phyloP scores from a whole-genome alignment of 2,113 vertebrate species.

The Catagonus wagneri region DNA sequence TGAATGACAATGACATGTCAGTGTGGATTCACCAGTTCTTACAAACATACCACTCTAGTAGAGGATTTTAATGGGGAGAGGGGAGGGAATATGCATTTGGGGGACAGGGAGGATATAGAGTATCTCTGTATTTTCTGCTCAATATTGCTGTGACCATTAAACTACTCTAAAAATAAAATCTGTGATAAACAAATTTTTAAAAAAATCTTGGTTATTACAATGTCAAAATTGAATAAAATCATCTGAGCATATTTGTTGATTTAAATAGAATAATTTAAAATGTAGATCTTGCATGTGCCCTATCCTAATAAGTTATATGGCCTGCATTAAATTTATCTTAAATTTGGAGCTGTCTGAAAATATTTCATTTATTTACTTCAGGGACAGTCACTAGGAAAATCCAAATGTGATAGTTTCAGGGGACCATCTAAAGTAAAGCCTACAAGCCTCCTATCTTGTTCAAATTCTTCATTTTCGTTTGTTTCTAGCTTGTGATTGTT shows the following conservation, averaged over 20 bases:
- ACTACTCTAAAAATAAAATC: not conserved
- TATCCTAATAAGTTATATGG: not conserved
- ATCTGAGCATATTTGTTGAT: not conserved
- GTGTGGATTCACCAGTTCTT: not conserved
- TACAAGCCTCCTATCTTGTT: not conserved
- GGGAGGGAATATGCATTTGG: not conserved
- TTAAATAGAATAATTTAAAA: slow-evolving; percentile 13
- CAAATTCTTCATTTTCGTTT: slow-evolving; percentile 26
- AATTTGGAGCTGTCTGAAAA: slow-evolving; percentile 30
- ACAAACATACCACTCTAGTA: not conserved
- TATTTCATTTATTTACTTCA: not conserved
- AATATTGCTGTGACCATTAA: not conserved
- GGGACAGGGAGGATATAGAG: not conserved
- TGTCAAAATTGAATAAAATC: slow-evolving; percentile 27
- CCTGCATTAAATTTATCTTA: not conserved
- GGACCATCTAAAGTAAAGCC: not conserved
- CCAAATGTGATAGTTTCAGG: not conserved
- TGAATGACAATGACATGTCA: not conserved
- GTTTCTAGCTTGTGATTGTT: not conserved
- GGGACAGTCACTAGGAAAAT: slow-evolving; percentile 22
- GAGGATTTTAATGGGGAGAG: not conserved
- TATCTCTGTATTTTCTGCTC: not conserved
- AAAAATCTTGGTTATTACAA: not conserved
- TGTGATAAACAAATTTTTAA: not conserved
- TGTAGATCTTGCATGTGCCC: not conserved